A percentile compares a stretch with the other conserved stretches of the same genome.
Evolutionary conservation across 2,797 vertebrate genomes (phyloP).

Genomic region (Labeo calbasu): DNA sequence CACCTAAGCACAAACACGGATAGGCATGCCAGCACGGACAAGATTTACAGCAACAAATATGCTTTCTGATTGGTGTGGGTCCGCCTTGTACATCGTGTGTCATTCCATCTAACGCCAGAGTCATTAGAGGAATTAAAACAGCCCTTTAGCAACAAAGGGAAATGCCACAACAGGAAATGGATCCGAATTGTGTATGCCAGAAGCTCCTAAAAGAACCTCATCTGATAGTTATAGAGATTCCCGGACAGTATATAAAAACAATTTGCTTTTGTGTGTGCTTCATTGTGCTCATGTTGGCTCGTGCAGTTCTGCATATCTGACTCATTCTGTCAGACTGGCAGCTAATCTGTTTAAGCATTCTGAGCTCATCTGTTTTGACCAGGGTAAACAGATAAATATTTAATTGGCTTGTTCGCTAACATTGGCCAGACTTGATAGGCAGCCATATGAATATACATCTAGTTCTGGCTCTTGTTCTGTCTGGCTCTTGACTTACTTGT

Average conservation of each 20-base stretch:
- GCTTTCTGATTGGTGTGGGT: neutral
- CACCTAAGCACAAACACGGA: neutral
- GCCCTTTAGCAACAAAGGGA: neutral
- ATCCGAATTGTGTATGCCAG: neutral
- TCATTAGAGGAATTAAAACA: constrained; percentile 28
- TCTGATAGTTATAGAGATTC: neutral
- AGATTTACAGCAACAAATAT: constrained; percentile 19
- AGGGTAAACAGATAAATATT: constrained; percentile 53
- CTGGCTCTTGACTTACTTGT: neutral
- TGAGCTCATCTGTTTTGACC: constrained; percentile 41
- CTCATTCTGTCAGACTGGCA: constrained; percentile 32
- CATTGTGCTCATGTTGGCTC: constrained; percentile 17
- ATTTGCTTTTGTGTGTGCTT: constrained; percentile 27
- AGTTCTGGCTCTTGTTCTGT: neutral
- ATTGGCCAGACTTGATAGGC: constrained; percentile 18
- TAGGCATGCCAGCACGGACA: neutral
- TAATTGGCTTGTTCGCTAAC: constrained; percentile 39
- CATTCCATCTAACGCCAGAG: neutral
- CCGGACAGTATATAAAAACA: neutral
- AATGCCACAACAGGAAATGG: neutral
- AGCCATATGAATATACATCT: constrained; percentile 9
- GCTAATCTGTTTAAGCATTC: constrained; percentile 44
- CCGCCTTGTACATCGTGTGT: neutral
- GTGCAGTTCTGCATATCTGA: constrained; percentile 5
- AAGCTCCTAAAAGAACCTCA: constrained; percentile 6